A percentile compares a stretch with the other conserved stretches of the same genome.
Evolutionary conservation across 2,113 vertebrate genomes (phyloP).

Genomic region (Emydocephalus ijimae): DNA sequence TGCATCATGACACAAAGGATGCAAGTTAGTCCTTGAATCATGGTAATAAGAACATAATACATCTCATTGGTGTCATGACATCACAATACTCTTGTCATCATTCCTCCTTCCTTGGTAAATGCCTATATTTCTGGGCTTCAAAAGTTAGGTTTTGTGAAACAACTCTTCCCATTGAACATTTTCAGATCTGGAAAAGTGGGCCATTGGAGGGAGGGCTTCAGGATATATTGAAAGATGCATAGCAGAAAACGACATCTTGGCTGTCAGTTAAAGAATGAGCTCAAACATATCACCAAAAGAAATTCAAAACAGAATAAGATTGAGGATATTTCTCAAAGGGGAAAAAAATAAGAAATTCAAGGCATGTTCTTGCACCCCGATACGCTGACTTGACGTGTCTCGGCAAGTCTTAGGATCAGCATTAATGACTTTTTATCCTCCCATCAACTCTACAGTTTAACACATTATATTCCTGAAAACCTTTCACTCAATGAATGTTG

Average conservation of each 20-base stretch:
- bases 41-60: not conserved
- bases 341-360: not conserved
- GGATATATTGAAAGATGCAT: not conserved
- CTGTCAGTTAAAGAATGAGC: not conserved
- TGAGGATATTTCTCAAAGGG: not conserved
- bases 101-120: not conserved
- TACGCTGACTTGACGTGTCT: not conserved
- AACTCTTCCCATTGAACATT: not conserved
- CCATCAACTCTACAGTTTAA: not conserved
- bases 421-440: not conserved
- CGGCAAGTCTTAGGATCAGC: not conserved
- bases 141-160: not conserved
- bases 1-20: not conserved
- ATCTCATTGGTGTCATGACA: not conserved
- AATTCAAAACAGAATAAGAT: not conserved
- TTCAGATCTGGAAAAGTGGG: not conserved
- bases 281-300: not conserved
- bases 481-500: not conserved
- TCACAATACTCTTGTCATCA: not conserved
- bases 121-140: not conserved
- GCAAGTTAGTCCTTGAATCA: not conserved
- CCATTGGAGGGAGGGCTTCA: not conserved
- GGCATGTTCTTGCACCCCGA: not conserved
- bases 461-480: not conserved
- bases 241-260: not conserved